Evolutionary conservation across 1,140 invertebrate species (phyloP).

Genomic region (Rhyacophila brunnea): DNA sequence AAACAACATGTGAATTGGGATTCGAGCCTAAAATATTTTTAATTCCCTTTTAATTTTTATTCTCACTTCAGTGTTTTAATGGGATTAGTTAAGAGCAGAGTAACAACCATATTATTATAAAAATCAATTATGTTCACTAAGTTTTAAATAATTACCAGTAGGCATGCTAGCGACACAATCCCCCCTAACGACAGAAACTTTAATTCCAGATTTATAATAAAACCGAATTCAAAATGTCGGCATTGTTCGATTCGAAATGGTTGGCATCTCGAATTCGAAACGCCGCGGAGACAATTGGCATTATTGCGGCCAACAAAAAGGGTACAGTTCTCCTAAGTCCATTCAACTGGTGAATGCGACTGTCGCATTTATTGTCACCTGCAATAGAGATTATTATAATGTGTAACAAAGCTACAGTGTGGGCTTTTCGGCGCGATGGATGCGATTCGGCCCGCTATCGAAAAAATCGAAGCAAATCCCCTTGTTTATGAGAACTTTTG

Average conservation of each 20-base stretch:
- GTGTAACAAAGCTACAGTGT: constrained; percentile 9
- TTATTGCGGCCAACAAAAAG: neutral
- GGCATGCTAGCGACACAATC: no score
- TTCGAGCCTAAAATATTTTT: no score
- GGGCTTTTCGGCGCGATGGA: constrained; percentile 3
- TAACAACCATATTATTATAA: no score
- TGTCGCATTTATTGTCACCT: constrained; percentile 15
- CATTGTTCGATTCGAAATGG: constrained; percentile 17
- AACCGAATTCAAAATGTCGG: neutral
- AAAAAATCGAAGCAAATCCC: neutral
- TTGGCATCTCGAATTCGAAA: constrained; percentile 18
- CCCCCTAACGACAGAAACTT: neutral
- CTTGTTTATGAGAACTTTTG: constrained; percentile 4
- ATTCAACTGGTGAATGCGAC: constrained; percentile 14
- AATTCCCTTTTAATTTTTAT: no score
- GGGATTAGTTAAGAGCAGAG: no score
- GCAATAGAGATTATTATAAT: constrained; percentile 21
- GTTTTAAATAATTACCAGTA: no score
- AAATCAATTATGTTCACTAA: no score
- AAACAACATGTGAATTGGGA: no score
- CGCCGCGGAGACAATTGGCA: constrained; percentile 16
- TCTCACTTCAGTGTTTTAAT: no score
- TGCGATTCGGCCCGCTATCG: constrained; percentile 9
- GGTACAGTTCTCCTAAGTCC: constrained; percentile 3
- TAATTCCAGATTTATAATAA: constrained; percentile 7